phyloP scores from a whole-genome alignment of 2,888 invertebrate species.

The Hedya salicella region DNA sequence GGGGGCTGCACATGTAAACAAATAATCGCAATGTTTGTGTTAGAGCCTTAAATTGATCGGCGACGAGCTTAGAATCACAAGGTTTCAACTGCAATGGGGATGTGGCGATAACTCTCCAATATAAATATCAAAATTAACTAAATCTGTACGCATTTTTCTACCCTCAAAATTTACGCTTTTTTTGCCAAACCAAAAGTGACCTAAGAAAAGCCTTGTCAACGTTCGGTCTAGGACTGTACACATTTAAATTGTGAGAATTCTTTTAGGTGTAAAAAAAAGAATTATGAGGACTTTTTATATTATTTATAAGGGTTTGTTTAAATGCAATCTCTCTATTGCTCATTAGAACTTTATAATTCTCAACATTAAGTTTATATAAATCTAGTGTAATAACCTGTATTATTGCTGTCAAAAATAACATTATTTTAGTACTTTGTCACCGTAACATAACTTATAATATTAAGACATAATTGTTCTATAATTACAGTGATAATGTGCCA shows the following conservation, averaged over 20 bases:
- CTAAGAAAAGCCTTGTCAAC: too few relatives aligned
- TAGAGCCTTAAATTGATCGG: neutral
- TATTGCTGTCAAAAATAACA: neutral
- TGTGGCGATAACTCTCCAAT: neutral
- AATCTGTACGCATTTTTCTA: too few relatives aligned
- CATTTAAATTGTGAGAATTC: too few relatives aligned
- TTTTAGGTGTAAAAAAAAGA: neutral
- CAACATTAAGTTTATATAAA: neutral
- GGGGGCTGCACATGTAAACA: neutral
- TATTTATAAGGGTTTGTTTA: too few relatives aligned
- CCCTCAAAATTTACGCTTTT: too few relatives aligned
- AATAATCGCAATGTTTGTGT: constrained; percentile 15
- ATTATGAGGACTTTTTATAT: too few relatives aligned
- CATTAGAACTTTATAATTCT: constrained; percentile 6
- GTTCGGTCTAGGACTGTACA: too few relatives aligned
- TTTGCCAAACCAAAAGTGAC: too few relatives aligned
- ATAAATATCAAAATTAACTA: too few relatives aligned
- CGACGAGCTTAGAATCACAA: neutral
- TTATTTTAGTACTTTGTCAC: neutral
- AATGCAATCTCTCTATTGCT: neutral
- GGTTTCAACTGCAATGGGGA: constrained; percentile 1
- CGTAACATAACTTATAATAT: too few relatives aligned
- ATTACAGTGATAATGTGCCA: too few relatives aligned
- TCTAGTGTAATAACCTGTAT: neutral
- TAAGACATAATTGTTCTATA: too few relatives aligned